Evolutionary conservation across 2,888 invertebrate species (phyloP), one percentile per base, ranked within the genome.

Genomic region (Cremastinae sp.): DNA sequence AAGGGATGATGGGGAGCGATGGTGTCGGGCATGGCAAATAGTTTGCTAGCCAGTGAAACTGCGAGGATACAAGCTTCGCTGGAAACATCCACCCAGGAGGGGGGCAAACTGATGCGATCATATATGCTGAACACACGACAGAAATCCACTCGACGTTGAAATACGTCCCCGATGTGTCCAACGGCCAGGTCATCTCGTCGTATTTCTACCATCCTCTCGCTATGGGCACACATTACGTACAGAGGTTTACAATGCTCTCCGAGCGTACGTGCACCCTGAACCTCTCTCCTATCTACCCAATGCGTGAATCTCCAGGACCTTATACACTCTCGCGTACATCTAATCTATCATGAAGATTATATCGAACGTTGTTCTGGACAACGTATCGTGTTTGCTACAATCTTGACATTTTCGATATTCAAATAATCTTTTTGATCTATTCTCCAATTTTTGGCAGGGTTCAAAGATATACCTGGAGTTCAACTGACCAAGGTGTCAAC

Each of bases 141-240:
- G 70, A 77, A 70, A 77, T 77, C 73, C 76, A 77, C 73, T 74
- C 73, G 73, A 77, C 76, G 76, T 77, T 77, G 76, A 77, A 77
- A 77, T 77, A 77, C 76, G 76, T 77, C 65, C 76, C 76, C 70
- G 65, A 77, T 77, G 76, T 70, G 76, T 77, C 76, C 76, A 77
- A 74, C 76, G 61, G 73, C 73, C 73, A 62, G 61, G 70, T 61
- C 56, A 68, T 73, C 73, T 54, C 66, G 47, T 74, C 54, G 66
- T 61, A 74, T 61, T 72, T 61, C 66, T 54, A 34, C 34, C 28
- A 49, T 49, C 56, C 47, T 74, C 68, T 61, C 66, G 68, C 56
- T 62, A 51, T 53, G 43, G 43, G 34, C 61, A 36, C 53, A 49
- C 61, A 54, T 54, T 61, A 70, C 61, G 61, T 36, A 53, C 70